Evolutionary conservation across 2,113 vertebrate species (phyloP).

Genomic region (Triplophysa rosa): DNA sequence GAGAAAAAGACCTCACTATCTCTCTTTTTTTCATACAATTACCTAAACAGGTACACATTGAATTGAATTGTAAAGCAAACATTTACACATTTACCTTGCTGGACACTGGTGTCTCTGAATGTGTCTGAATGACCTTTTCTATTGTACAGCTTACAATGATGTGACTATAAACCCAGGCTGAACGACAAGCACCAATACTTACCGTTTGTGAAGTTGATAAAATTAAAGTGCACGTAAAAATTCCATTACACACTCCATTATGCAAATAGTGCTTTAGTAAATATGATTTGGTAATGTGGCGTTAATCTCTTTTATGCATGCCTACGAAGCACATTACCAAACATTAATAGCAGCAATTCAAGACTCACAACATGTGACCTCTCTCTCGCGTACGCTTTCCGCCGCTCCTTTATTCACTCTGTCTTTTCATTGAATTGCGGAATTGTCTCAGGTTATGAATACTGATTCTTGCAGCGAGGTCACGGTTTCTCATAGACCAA

Average conservation of each 20-base stretch:
- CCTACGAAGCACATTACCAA: constrained; percentile 35
- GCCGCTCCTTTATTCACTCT: neutral
- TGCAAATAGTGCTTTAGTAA: constrained; percentile 42
- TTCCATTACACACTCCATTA: constrained; percentile 45
- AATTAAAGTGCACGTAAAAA: constrained; percentile 39
- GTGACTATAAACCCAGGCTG: neutral
- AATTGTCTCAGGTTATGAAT: constrained; percentile 16
- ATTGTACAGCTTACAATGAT: neutral
- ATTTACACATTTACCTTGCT: neutral
- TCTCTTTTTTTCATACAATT: neutral
- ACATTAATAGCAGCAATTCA: constrained; percentile 34
- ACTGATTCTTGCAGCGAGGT: neutral
- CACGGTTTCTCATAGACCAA: constrained; percentile 14
- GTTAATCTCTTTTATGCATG: constrained; percentile 21
- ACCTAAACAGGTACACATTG: neutral
- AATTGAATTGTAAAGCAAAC: constrained; percentile 5
- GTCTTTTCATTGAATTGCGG: neutral
- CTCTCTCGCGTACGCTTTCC: too few species aligned
- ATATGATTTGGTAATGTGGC: constrained; percentile 40
- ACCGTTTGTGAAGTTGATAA: constrained; percentile 34
- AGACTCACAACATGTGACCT: constrained; percentile 28
- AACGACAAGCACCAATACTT: constrained; percentile 15
- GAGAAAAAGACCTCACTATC: neutral
- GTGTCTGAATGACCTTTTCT: too few species aligned
- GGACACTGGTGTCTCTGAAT: neutral